Percentiles rank a stretch among this genome's conserved stretches.
Evolutionary conservation across 2,888 invertebrate genomes (phyloP).

Genomic region (Metacarcinus magister): DNA sequence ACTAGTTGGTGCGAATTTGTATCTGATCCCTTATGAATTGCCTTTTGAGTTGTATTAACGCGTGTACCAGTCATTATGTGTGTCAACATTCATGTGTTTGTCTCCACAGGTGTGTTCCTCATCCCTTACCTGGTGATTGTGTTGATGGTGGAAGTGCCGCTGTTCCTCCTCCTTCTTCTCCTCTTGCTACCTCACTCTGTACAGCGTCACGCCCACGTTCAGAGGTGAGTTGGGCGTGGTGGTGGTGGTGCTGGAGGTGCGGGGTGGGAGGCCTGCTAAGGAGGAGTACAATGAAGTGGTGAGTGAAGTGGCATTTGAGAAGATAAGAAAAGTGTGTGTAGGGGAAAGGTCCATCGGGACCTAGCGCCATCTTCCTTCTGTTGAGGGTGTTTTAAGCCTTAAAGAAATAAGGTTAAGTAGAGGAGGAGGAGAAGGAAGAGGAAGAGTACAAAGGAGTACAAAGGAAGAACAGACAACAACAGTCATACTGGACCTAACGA

Average conservation of each 20-base stretch:
- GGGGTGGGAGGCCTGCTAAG: not conserved
- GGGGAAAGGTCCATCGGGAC: not conserved
- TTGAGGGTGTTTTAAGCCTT: no score
- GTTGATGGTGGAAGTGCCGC: conserved; percentile 97
- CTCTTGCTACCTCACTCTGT: conserved; percentile 97
- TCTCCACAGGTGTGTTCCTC: conserved; percentile 92
- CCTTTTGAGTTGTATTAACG: not conserved
- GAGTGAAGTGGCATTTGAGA: not conserved
- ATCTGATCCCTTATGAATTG: no score
- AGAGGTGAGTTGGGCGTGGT: conserved; percentile 90
- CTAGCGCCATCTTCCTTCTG: no score
- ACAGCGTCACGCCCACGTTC: conserved; percentile 98
- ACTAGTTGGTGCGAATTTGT: no score
- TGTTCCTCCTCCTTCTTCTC: conserved; percentile 99
- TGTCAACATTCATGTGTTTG: not conserved
- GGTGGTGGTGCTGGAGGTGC: no score
- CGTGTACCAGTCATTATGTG: not conserved
- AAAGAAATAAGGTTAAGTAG: no score
- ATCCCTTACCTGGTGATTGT: conserved; percentile 98
- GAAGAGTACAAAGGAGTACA: no score
- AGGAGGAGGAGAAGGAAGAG: not conserved
- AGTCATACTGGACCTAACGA: no score
- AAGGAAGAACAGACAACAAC: no score
- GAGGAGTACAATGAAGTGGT: not conserved
- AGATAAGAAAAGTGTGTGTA: not conserved